Base-by-base conservation (phyloP, 1,140 invertebrate species). In the Oscheius sp. region DNA sequence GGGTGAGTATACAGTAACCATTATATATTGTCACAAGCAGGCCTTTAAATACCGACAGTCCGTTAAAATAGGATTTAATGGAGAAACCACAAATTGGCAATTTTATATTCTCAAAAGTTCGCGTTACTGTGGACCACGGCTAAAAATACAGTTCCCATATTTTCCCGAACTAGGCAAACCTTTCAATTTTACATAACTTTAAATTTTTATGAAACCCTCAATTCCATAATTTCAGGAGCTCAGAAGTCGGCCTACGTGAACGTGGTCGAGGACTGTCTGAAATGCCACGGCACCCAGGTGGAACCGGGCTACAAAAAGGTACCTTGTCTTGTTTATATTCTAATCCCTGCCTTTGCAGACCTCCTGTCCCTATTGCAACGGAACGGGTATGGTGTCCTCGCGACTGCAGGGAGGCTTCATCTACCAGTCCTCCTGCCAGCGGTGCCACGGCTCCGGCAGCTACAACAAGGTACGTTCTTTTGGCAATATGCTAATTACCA, bases 401-500 rank as follows among this genome's bases (percentile, higher is more conserved):
- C 63, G 67, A 32, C 75, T 77, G 23, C 87, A 86, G 18, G 88
- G 96, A 35, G 94, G 95, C 45, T 99, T 98, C 87, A 90, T 99
- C 20, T 97, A 99, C 93, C 89, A 94, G 63, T 92, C 92, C 10
- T 97, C 95, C 0, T 99, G 97, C 85, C 88, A 94, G 75, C 90
- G 91, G 78, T 99, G 97, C 86, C 89, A 92, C 80, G 97, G 97
- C 2, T 90, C 90, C 0, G 88, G 91, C 66, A 89, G 91, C 83
- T 89, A 91, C 75, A 97, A 97, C 72, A 93, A 93, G 83, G 90
- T 68, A 13, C 13, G 10, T 28, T 66, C 46, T 45, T 18, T 18
- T 38, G 7, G 31, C 28, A 26, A 55, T 28, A 4, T 45, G n/a
- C n/a, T n/a, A n/a, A n/a, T n/a, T n/a, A n/a, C n/a, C n/a, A n/a